A percentile compares a stretch with the other conserved stretches of the same genome.
phyloP scores from a whole-genome alignment of 2,888 invertebrate species.

The Gnatocerus cornutus region DNA sequence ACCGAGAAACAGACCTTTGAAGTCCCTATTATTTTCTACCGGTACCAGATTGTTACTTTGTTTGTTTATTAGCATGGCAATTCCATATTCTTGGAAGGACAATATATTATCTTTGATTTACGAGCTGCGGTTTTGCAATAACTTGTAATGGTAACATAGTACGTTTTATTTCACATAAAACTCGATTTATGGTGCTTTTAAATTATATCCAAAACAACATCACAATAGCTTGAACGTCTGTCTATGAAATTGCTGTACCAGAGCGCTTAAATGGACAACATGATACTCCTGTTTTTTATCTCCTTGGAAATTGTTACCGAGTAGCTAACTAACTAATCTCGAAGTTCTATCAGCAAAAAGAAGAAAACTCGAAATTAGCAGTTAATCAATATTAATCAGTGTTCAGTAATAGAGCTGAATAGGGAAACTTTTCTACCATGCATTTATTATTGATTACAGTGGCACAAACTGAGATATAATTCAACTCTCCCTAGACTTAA shows the following conservation, averaged over 20 bases:
- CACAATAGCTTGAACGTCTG: background rate
- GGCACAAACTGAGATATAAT: constrained; percentile 40
- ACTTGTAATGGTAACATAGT: constrained; percentile 16
- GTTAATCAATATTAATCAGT: constrained; percentile 21
- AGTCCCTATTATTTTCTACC: background rate
- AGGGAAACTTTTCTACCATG: constrained; percentile 10
- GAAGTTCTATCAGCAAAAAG: constrained; percentile 5
- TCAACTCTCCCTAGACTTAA: constrained; percentile 12
- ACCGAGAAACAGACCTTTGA: background rate
- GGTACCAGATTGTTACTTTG: constrained; percentile 14
- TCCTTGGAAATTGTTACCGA: constrained; percentile 2
- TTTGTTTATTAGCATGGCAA: constrained; percentile 20
- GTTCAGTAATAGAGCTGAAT: constrained; percentile 8
- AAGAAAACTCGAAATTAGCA: constrained; percentile 15
- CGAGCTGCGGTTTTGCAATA: constrained; percentile 14
- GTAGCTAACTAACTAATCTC: background rate
- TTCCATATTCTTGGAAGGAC: constrained; percentile 17
- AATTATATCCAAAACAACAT: constrained; percentile 21
- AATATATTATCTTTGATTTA: constrained; percentile 25
- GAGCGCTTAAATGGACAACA: background rate
- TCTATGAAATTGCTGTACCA: background rate
- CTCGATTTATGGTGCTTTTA: constrained; percentile 32
- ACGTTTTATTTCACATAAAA: constrained; percentile 20
- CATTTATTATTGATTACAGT: constrained; percentile 32
- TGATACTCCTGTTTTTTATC: background rate